These are phyloP conservation scores for Synergus laeviventris DNA, from an alignment of 2,888 invertebrate species.

Conservation along the genomic window DNA sequence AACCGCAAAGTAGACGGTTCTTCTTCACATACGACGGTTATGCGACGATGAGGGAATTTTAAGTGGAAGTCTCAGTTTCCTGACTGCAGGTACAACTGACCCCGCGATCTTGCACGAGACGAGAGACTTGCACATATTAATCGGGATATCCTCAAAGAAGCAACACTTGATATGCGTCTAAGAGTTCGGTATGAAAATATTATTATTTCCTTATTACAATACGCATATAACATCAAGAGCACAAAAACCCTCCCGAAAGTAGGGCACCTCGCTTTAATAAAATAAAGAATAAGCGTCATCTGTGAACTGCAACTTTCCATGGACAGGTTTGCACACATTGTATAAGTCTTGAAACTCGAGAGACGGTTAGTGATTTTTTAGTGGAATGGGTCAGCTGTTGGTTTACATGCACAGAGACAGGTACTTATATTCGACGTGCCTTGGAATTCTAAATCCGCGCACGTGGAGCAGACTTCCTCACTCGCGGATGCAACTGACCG, in stretches of 20 bases:
- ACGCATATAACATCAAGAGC: background rate
- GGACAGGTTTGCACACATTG: background rate
- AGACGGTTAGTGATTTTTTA: slow-evolving; percentile 6
- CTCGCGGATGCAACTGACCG: slow-evolving; percentile 48
- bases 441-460: slow-evolving; percentile 33
- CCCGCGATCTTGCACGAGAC: slow-evolving; percentile 41
- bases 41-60: slow-evolving; percentile 17
- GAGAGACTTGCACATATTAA: slow-evolving; percentile 12
- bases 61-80: slow-evolving; percentile 41
- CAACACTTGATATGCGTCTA: background rate
- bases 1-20: background rate
- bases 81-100: slow-evolving; percentile 48
- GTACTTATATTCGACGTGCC: slow-evolving; percentile 31
- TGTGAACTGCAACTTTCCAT: background rate
- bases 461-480: slow-evolving; percentile 44
- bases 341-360: background rate
- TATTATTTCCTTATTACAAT: background rate
- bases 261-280: background rate
- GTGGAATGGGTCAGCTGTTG: slow-evolving; percentile 18
- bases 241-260: background rate
- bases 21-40: background rate
- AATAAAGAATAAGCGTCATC: background rate
- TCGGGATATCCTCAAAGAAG: slow-evolving; percentile 5
- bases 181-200: background rate
- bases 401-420: slow-evolving; percentile 33